phyloP scores from a whole-genome alignment of 2,113 vertebrate genomes.

The Ictidomys tridecemlineatus region DNA sequence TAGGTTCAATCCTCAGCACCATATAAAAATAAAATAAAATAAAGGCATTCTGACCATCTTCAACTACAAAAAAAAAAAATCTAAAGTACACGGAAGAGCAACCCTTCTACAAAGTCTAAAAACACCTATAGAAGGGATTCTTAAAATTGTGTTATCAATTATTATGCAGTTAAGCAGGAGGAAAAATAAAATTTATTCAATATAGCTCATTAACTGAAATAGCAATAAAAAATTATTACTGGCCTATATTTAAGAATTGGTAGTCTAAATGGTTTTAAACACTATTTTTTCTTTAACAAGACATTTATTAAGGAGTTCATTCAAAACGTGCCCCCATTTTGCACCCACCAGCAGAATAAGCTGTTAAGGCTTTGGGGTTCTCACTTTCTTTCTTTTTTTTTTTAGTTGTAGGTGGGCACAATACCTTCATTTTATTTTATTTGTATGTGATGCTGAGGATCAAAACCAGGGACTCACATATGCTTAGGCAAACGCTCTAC shows the following conservation, averaged over 20 bases:
- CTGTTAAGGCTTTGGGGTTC: not conserved
- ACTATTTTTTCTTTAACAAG: not conserved
- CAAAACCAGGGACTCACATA: too few relatives aligned
- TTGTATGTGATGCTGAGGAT: too few relatives aligned
- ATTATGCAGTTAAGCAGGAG: not conserved
- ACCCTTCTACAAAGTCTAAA: conserved; percentile 1
- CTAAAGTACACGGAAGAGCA: not conserved
- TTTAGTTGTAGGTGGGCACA: too few relatives aligned
- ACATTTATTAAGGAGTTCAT: not conserved
- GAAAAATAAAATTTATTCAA: not conserved
- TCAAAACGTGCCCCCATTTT: not conserved
- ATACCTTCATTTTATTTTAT: too few relatives aligned
- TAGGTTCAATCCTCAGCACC: too few relatives aligned
- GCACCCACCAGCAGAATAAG: not conserved
- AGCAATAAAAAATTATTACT: conserved; percentile 30
- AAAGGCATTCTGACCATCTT: too few relatives aligned
- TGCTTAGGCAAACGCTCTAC: too few relatives aligned
- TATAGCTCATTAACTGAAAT: not conserved
- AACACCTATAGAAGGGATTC: not conserved
- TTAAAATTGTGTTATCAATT: not conserved
- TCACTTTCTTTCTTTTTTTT: not conserved
- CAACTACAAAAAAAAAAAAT: too few relatives aligned
- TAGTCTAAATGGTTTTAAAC: too few relatives aligned
- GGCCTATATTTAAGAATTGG: not conserved
- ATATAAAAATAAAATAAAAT: too few relatives aligned